Evolutionary conservation across 1,140 invertebrate genomes (phyloP), one percentile per base, ranked within the genome.

Genomic region (Diachasmimorpha longicaudata): DNA sequence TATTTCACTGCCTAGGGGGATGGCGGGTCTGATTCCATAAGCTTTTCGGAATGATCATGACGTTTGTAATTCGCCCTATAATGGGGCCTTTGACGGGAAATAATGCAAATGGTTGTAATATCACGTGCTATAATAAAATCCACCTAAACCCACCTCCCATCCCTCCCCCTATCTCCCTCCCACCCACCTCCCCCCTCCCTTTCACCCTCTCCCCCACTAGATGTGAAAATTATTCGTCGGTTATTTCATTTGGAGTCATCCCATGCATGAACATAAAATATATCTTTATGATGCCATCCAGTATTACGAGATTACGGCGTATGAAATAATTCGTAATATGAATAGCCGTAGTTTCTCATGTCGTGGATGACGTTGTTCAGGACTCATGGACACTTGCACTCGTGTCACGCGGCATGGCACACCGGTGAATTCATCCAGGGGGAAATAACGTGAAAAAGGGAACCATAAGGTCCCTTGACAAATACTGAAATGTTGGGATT

Each of bases 351-450:
- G 39, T 42, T 42, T 42, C 39, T 42, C 39, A 42, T 42, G 39
- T 42, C 39, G 39, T 42, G 39, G 2, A 42, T 42, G 9, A 68
- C 25, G 66, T 2, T 31, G 31, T 31, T 31, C n/a, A 21, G 66
- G 31, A 68, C n/a, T 39, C 19, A 76, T 39, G 70, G 70, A 69
- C 70, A 72, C 75, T 75, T 66, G 70, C 48, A 46, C 46, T 76
- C 69, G 39, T 76, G 74, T 76, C 74, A 76, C 31, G 69, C 75
- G 52, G 52, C 52, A 66, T 76, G 74, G 42, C 46, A 58, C 70
- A 46, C 44, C 31, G 31, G 31, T 31, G 44, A 25, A 58, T 19
- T 16, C 55, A 14, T 16, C 14, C n/a, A n/a, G n/a, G n/a, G 55
- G 44, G 44, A 21, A 1, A 8, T 58, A 31, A 31, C 31, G 55